A percentile compares a stretch with the other conserved stretches of the same genome.
These are phyloP conservation scores for Drosophila infuscata DNA, from an alignment of 2,888 invertebrate species.

Conservation along the genomic window DNA sequence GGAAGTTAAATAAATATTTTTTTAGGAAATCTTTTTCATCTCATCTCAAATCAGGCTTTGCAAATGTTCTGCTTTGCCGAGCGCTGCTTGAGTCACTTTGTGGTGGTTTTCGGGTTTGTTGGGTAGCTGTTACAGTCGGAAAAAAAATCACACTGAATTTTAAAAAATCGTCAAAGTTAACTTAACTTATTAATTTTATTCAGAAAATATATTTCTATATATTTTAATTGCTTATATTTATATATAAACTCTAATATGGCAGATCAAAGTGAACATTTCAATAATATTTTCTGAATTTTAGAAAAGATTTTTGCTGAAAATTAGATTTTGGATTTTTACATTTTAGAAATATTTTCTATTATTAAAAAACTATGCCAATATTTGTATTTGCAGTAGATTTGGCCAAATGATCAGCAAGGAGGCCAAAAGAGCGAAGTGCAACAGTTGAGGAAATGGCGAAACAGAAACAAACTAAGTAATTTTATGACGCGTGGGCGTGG, in stretches of 20 bases:
- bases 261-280: not conserved
- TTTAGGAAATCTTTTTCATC: not conserved
- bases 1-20: not conserved
- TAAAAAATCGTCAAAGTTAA: too few relatives aligned
- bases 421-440: constrained; percentile 31
- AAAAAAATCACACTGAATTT: not conserved
- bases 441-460: constrained; percentile 43
- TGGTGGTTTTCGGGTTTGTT: too few relatives aligned
- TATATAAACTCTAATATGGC: not conserved
- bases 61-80: not conserved
- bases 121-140: not conserved
- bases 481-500: constrained; percentile 5
- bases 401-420: constrained; percentile 31
- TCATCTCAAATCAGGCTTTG: too few relatives aligned
- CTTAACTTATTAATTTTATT: not conserved
- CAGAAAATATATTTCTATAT: not conserved
- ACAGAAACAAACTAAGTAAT: constrained; percentile 39
- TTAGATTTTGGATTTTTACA: not conserved
- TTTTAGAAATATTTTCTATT: too few relatives aligned
- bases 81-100: not conserved
- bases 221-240: too few relatives aligned
- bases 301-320: not conserved
- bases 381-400: constrained; percentile 53
- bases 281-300: not conserved
- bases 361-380: constrained; percentile 22